Base-by-base conservation (phyloP, 2,113 vertebrate species). In the Acrocephalus kingi region DNA sequence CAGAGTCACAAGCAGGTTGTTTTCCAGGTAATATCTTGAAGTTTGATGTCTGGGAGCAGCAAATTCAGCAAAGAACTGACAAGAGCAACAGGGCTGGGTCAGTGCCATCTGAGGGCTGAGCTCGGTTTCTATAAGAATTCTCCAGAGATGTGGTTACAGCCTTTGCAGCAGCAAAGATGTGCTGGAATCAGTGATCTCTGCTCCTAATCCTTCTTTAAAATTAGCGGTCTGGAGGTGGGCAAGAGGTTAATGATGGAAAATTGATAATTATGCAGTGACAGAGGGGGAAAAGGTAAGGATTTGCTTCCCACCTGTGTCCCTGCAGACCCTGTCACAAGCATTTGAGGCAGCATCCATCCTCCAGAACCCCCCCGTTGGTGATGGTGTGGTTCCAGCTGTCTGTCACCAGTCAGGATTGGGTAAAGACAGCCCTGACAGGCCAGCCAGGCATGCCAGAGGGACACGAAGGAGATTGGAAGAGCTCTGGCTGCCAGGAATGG, bases 231-330 rank as follows among this genome's bases (percentile, higher is more conserved):
- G 28, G 37, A 80, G 72, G 19, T 73, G 37, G 19, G 11, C 31
- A 52, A 52, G 59, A 64, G 49, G 76, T 23, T 76, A 56, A 56
- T 28, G 3, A 6, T 15, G 63, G 54, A 33, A 55, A 74, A 35
- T 13, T 23, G 35, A 6, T 8, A 55, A 39, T 45, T 55, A 33
- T 5, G 6, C 9, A 30, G 43, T 27, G 64, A n/a, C 11, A 48
- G 55, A 55, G 31, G 14, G 20, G 11, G 10, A 43, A 31, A 73
- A 51, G 9, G 9, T 3, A 23, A 25, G 74, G 20, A 5, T 9
- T 0, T 24, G 2, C 14, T 56, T 10, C 25, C 13, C 2, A 14
- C 9, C 28, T 2, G 0, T 27, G 39, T 55, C 76, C 48, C 33
- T 67, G 72, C 23, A 23, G 75, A 27, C 6, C 1, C 21, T 1